A percentile compares a stretch with the other conserved stretches of the same genome.
phyloP scores from a whole-genome alignment of 2,113 vertebrate species.

The Scytalopus superciliaris region DNA sequence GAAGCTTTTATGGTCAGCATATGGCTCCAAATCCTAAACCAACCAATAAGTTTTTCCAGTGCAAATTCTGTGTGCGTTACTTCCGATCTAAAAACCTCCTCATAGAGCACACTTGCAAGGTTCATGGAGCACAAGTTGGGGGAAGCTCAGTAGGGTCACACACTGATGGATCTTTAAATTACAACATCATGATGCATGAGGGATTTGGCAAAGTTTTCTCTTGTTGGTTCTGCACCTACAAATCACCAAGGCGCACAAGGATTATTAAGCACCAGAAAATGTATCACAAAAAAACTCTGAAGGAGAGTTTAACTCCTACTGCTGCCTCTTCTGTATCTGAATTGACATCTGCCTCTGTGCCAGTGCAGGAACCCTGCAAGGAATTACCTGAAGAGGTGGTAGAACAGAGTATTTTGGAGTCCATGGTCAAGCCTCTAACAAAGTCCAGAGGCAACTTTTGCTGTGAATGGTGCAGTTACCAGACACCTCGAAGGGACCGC shows the following conservation, averaged over 20 bases:
- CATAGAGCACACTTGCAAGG: conserved; percentile 88
- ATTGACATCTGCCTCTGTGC: conserved; percentile 52
- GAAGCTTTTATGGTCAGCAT: conserved; percentile 78
- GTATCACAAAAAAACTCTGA: conserved; percentile 83
- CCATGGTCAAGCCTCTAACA: conserved; percentile 81
- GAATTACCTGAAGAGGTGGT: conserved; percentile 77
- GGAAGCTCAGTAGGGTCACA: conserved; percentile 61
- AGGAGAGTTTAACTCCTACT: conserved; percentile 66
- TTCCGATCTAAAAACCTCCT: conserved; percentile 93
- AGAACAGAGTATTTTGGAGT: conserved; percentile 80
- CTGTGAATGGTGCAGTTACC: conserved; percentile 93
- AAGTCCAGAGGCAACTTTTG: conserved; percentile 85
- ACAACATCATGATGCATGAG: conserved; percentile 80
- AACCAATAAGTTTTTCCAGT: conserved; percentile 86
- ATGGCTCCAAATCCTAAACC: conserved; percentile 77
- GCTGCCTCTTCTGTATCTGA: conserved; percentile 71
- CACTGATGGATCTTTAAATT: conserved; percentile 74
- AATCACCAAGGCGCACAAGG: conserved; percentile 86
- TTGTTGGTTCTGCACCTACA: conserved; percentile 92
- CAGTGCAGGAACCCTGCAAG: conserved; percentile 75
- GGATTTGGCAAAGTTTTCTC: conserved; percentile 88
- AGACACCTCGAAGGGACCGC: conserved; percentile 84
- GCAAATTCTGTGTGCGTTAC: conserved; percentile 93
- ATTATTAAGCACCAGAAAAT: conserved; percentile 91
- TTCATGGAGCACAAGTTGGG: conserved; percentile 81